Percentiles rank a stretch among this genome's conserved stretches.
phyloP scores from a whole-genome alignment of 2,113 vertebrate genomes.

The Acanthisitta chloris region DNA sequence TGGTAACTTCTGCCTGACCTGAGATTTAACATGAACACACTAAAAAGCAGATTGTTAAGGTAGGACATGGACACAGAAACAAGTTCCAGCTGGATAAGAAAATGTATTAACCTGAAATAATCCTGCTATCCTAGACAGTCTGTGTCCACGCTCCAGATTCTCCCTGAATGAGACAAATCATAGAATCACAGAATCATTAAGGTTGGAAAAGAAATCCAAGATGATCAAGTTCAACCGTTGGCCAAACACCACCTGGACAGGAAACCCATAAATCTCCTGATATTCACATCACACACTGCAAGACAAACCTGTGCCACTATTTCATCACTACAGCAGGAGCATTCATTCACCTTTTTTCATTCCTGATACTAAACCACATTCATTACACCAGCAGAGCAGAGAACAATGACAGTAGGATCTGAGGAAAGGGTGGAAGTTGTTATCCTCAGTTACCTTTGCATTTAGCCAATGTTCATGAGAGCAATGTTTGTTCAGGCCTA shows the following conservation, averaged over 20 bases:
- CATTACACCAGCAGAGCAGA: neutral
- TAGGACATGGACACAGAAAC: neutral
- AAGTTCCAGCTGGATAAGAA: neutral
- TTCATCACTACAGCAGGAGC: too few species aligned
- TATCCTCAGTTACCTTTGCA: neutral
- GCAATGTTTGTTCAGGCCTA: neutral
- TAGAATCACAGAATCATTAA: accelerated
- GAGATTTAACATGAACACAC: neutral
- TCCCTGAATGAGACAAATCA: neutral
- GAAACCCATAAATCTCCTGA: neutral
- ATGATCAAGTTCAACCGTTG: neutral
- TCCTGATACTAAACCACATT: neutral
- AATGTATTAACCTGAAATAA: neutral
- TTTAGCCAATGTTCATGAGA: neutral
- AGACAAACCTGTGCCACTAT: neutral
- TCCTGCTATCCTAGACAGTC: neutral
- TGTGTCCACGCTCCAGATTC: neutral
- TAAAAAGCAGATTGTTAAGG: too few species aligned
- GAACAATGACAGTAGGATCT: neutral
- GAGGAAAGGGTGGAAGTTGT: neutral
- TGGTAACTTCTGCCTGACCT: neutral
- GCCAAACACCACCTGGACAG: neutral
- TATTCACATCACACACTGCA: neutral
- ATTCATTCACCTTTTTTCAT: neutral
- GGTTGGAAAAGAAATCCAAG: neutral